Evolutionary conservation across 2,113 vertebrate species (phyloP), one percentile per base, ranked within the genome.

Genomic region (Furnarius figulus): DNA sequence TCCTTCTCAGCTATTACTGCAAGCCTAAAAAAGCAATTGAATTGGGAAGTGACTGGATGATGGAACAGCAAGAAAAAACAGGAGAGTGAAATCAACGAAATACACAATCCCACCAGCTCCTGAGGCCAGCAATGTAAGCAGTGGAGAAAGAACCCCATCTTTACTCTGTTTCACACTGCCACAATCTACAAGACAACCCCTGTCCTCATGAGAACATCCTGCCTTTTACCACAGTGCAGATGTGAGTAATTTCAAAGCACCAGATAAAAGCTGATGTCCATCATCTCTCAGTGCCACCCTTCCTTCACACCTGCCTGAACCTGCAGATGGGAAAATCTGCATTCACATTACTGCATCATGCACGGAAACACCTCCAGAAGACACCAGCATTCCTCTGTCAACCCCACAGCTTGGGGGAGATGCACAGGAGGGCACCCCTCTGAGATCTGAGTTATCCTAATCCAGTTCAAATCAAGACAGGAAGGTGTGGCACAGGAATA

Each of bases 381-480:
- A 59, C 14, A 74, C 21, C 0, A 62, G 2, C 16, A 19, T 8
- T 59, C n/a, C 74, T 82, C 42, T 72, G 77, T 82, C 73, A 70
- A 8, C 9, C 17, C 27, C 7, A 4, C 5, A 35, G 44, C 1
- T 2, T 1, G 2, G 28, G 53, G n/a, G 15, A 86, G 52, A 46
- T 0, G 12, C 44, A 18, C 28, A 47, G 55, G 42, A 90, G 53
- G 35, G 39, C 33, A 58, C 12, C 4, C 4, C 70, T 70, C 58
- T 14, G 37, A 66, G 42, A 47, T 17, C 42, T 3, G 12, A 30
- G 37, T 18, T n/a, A 89, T 28, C 67, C 76, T 5, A 31, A 56
- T 3, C n/a, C 88, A 62, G 42, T 3, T 25, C 78, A 76, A 8
- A 18, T 59, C 67, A 18, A 8, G 9, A 9, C 28, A 68, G 40